Conservation (phyloP, 2,113 vertebrate genomes). For the Platycercus adscitus region DNA sequence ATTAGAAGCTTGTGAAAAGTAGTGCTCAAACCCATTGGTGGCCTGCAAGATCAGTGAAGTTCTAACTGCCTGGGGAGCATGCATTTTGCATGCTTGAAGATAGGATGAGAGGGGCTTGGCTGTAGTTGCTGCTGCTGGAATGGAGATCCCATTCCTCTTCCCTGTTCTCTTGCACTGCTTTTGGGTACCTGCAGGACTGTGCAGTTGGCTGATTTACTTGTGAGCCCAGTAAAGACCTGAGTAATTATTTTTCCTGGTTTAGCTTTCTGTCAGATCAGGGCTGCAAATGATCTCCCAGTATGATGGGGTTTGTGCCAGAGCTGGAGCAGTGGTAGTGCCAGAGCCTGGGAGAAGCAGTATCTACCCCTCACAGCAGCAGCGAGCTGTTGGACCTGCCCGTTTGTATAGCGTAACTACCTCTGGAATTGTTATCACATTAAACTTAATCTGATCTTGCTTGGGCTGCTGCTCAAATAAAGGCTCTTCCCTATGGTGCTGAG, state of each 20-base stretch:
- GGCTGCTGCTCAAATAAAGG: neutral
- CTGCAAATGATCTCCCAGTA: neutral
- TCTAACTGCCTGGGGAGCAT: neutral
- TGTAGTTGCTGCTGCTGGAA: neutral
- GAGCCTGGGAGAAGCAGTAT: neutral
- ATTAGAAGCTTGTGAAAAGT: neutral
- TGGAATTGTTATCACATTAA: fast-evolving
- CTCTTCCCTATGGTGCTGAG: neutral
- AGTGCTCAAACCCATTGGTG: neutral
- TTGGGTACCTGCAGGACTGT: neutral
- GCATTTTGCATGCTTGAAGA: neutral
- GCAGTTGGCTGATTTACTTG: neutral
- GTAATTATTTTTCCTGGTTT: neutral
- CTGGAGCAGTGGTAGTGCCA: neutral
- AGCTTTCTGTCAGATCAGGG: neutral
- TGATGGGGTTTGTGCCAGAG: neutral
- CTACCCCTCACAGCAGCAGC: fast-evolving
- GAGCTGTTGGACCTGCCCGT: neutral
- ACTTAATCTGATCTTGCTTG: neutral
- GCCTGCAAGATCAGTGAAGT: neutral
- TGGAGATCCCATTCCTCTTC: neutral
- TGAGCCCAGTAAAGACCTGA: neutral
- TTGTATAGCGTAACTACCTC: neutral
- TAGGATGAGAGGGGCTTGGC: neutral
- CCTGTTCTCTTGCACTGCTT: neutral